A percentile compares a stretch with the other conserved stretches of the same genome.
phyloP scores from a whole-genome alignment of 2,797 vertebrate species.

The Parotocinclus haroldoi region DNA sequence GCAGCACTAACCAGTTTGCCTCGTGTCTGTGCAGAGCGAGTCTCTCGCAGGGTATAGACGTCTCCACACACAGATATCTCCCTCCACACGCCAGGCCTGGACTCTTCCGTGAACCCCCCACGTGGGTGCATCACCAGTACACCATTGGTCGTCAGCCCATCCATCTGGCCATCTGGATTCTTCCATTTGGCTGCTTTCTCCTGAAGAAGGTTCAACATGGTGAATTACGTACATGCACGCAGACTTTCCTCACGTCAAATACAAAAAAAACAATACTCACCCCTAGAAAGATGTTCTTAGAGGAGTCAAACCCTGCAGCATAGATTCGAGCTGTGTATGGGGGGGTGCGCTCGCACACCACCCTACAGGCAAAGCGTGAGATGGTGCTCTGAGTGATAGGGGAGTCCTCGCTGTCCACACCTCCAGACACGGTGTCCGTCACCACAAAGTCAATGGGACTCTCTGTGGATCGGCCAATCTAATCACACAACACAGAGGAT shows the following conservation, averaged over 20 bases:
- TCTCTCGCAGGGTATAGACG: conserved; percentile 94
- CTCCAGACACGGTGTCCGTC: conserved; percentile 92
- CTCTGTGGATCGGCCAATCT: conserved; percentile 97
- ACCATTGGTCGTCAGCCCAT: conserved; percentile 94
- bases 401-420: conserved; percentile 84
- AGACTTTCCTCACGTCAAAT: too few species aligned
- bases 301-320: conserved; percentile 97
- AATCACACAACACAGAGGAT: conserved; percentile 34
- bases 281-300: conserved; percentile 99
- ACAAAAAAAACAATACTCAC: conserved; percentile 66
- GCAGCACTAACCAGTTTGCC: conserved; percentile 85
- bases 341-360: conserved; percentile 89
- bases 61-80: conserved; percentile 98
- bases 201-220: conserved; percentile 57
- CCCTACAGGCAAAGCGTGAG: conserved; percentile 94
- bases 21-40: conserved; percentile 91
- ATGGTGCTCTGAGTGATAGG: conserved; percentile 98
- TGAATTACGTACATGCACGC: too few species aligned
- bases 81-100: conserved; percentile 91
- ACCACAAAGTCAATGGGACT: conserved; percentile 98
- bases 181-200: conserved; percentile 99
- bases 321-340: conserved; percentile 93
- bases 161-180: conserved; percentile 98
- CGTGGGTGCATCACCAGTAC: conserved; percentile 97
- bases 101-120: conserved; percentile 94